These are phyloP conservation scores for Lasioglossum vierecki DNA, from an alignment of 2,888 invertebrate genomes.

Conservation along the genomic window DNA sequence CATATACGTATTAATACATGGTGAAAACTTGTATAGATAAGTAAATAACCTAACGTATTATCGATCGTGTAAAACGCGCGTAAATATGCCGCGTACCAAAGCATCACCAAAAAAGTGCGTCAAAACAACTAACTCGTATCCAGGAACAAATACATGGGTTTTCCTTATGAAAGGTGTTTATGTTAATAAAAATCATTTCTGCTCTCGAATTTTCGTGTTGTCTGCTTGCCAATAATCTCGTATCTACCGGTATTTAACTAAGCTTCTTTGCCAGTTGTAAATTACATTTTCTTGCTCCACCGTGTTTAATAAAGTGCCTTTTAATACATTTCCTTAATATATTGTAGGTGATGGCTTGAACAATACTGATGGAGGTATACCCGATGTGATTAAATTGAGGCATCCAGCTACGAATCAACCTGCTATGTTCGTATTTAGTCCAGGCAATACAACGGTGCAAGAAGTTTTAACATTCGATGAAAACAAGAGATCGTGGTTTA, in stretches of 20 bases:
- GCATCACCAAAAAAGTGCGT: slow-evolving; percentile 85
- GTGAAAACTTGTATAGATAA: slow-evolving; percentile 41
- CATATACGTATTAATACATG: slow-evolving; percentile 27
- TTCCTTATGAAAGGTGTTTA: slow-evolving; percentile 87
- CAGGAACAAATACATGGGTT: slow-evolving; percentile 89
- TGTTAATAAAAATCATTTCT: neutral
- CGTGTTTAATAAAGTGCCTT: neutral
- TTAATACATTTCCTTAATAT: slow-evolving; percentile 10
- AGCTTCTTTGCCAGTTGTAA: neutral
- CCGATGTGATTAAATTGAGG: slow-evolving; percentile 87
- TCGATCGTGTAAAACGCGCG: slow-evolving; percentile 40
- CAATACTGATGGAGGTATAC: slow-evolving; percentile 79
- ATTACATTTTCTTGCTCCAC: neutral
- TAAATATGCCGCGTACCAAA: slow-evolving; percentile 85
- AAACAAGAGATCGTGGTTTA: slow-evolving; percentile 92
- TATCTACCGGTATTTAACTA: neutral
- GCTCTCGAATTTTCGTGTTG: neutral
- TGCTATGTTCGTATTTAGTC: slow-evolving; percentile 88
- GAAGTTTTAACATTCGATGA: slow-evolving; percentile 90
- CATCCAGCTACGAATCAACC: slow-evolving; percentile 88
- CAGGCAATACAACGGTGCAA: slow-evolving; percentile 87
- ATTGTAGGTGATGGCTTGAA: slow-evolving; percentile 85
- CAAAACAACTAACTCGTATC: slow-evolving; percentile 85
- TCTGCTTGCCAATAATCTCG: slow-evolving; percentile 1
- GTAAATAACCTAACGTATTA: slow-evolving; percentile 57